Percentiles rank a stretch among this genome's conserved stretches.
Evolutionary conservation across 2,888 invertebrate species (phyloP).

Genomic region (Trachelus troglodyta): DNA sequence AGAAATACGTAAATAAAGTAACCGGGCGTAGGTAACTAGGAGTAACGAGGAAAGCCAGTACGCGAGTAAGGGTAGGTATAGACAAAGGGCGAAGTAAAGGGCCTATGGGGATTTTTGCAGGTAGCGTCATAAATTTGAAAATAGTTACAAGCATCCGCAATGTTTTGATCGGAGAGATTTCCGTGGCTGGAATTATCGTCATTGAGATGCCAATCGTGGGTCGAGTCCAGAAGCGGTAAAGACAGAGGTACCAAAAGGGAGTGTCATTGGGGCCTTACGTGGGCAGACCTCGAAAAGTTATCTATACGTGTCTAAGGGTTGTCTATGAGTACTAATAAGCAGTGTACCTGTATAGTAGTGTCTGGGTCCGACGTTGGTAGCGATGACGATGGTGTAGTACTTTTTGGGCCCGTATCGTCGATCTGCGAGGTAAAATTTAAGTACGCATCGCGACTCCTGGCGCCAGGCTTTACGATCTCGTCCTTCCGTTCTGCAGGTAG

Average conservation of each 20-base stretch:
- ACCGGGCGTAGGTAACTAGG: background rate
- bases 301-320: background rate
- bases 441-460: slow-evolving; percentile 36
- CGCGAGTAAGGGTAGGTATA: background rate
- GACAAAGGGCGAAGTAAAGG: background rate
- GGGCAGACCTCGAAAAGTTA: background rate
- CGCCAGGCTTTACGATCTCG: slow-evolving; percentile 42
- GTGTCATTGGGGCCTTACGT: background rate
- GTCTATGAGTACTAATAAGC: background rate
- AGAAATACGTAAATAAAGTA: background rate
- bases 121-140: background rate
- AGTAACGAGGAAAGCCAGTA: background rate
- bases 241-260: background rate
- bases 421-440: slow-evolving; percentile 28
- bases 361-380: background rate
- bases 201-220: background rate
- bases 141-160: background rate
- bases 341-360: background rate
- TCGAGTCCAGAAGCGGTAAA: background rate
- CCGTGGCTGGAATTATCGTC: background rate
- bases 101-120: background rate
- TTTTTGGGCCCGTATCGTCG: background rate
- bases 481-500: slow-evolving; percentile 32
- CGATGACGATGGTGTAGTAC: background rate
- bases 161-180: background rate